Evolutionary conservation across 92 coral and sea anemone genomes (phyloP), one percentile per base, ranked within the genome.

Genomic region (Umimayanthus chanpuru): DNA sequence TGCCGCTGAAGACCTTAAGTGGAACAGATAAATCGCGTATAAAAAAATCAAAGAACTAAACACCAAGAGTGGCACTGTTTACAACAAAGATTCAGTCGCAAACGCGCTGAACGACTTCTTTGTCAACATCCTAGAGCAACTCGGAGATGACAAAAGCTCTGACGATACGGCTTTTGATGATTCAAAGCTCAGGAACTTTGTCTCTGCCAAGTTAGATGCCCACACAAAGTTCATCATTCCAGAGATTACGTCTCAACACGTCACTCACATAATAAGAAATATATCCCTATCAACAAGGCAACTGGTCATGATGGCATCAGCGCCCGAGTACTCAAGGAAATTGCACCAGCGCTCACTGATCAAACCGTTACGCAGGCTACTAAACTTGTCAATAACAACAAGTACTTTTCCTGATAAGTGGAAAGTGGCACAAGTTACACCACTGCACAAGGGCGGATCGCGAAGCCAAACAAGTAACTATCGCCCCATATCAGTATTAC

Each of bases 71-170:
- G 88, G 89, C 32, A 76, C 89, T 16, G 75, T 76, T 21, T 15
- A 66, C 12, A 81, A 91, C 50, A 68, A 78, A 80, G 70, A 82
- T 25, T 38, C 41, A 65, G 76, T 88, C 26, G 82, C 93, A 26
- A 50, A 90, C 26, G 73, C 72, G 77, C 70, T 90, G 32, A 90
- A 87, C 50, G n/a, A 66, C 50, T 76, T 77, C 65, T 91, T 88
- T 49, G 83, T 85, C 25, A 91, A 91, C 40, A 88, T 91, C 0
- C 9, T 9, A 43, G 49, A 43, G 9, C 6, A 43, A 43, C 7
- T 43, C 0, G 49, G 49, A 43, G 9, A 43, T 43, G 9, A 43
- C 6, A 43, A 43, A 6, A 5, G 6, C 49, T 5, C 49, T 43
- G 49, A 43, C 49, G 7, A 43, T 43, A 9, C 9, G 7, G 49